Base-by-base conservation (phyloP, 2,797 vertebrate species). In the Rousettus madagascariensis region DNA sequence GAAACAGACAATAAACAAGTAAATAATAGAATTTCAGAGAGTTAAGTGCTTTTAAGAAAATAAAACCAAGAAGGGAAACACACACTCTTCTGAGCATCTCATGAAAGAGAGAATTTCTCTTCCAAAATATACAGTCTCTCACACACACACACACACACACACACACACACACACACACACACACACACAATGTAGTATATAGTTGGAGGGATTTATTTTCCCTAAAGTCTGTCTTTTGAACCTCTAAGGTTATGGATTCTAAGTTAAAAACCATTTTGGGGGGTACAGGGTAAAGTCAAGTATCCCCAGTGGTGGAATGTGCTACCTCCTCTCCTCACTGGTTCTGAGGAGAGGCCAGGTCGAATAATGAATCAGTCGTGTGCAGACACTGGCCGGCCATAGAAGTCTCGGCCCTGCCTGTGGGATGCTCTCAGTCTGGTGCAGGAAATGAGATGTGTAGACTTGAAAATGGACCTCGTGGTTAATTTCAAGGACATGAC, bases 81-180 rank as follows among this genome's bases (percentile, higher is more conserved):
- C 38, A 41, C 19, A 22, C n/a, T 72, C 33, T 84, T 78, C 22
- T 20, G 49, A 61, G n/a, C 13, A 30, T 72, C 75, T 59, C 55
- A 59, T 59, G 26, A 74, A 72, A 90, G 36, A 61, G 68, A 38
- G 51, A 30, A 63, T 75, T 75, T 43, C 22, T 88, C n/a, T 85
- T 92, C 68, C 11, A 19, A n/a, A 91, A 49, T 22, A 1, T 49
- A 6, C n/a, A 19, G 6, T 57, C 55, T 57, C 55, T 24, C 55
- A 10, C 55, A 8, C 46, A 7, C 46, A 5, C 46, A 1, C n/a
- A 10, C 51, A 57, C 0, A 20, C 8, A 65, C 1, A 2, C 36
- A n/a, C 12, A 7, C 28, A 20, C 51, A 36, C 41, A 53, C 49
- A 77, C n/a, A 22, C 6, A 10, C 46, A 38, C 3, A 9, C 17